Base-by-base conservation (phyloP, 1,140 invertebrate genomes). In the Drosophila ogumai region DNA sequence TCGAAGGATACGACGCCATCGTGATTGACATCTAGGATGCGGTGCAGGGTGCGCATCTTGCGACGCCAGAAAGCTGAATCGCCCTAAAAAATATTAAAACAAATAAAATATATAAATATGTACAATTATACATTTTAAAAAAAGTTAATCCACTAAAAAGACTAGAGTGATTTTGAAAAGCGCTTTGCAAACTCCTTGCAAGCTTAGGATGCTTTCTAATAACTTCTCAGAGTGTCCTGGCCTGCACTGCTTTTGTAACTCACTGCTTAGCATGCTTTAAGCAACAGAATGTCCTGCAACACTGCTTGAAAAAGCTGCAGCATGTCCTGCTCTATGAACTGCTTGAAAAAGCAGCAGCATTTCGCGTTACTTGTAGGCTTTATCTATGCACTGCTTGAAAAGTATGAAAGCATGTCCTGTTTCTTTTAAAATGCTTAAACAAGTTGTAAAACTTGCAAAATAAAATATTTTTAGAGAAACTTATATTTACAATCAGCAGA, bases 31-130 rank as follows among this genome's bases (percentile, higher is more conserved):
- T 97, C 96, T 77, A 97, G 93, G 75, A 97, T 95, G 69, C 95
- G 95, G 91, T 97, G 96, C 50, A 97, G 94, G 17, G 96, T 96
- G 34, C 98, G 95, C 94, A 98, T 98, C 92, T 98, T 98, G 76
- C 95, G 94, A 67, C 95, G 93, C 97, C 98, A 99, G 93, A 99
- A 98, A 68, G 96, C 95, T 5, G 96, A 96, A 60, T 94, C 94
- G 28, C 96, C 96, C 95, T 98, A 85, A 75, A 52, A 13, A 44
- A 71, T 44, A 25, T 3, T 6, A 6, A 28, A 28, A 60, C 1
- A 22, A 43, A 43, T n/a, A 9, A 13, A 44, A 41, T 57, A 13
- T 36, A 54, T 36, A 17, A 13, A 15, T 41, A n/a, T n/a, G n/a
- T n/a, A 32, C 12, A 7, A 13, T 32, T 22, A 31, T 2, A 15